Base-by-base conservation (phyloP, 2,888 invertebrate species). In the Hyppa rectilinea region DNA sequence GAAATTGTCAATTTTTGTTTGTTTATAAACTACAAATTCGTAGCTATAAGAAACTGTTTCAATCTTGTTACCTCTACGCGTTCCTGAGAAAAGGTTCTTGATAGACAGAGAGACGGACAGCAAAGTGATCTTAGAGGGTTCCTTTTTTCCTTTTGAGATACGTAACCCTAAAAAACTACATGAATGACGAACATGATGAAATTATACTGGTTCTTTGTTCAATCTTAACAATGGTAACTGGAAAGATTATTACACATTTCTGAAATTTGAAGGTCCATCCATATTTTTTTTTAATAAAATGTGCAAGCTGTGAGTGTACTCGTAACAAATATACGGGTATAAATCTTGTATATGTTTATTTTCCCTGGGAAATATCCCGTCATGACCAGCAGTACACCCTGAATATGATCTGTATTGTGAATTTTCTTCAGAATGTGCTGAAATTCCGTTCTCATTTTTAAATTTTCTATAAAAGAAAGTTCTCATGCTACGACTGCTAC, bases 351-450 rank as follows among this genome's bases (percentile, higher is more conserved):
- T 40, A 31, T 45, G 26, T 74, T 26, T 66, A 62, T 43, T 45
- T 68, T 59, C 40, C 10, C 60, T 17, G 31, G 45, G 38, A 45
- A 56, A 56, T 50, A 56, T 12, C 45, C 61, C 49, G 26, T 60
- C 34, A 45, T 50, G 26, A 40, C 49, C 53, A 67, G 64, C 56
- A 53, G 52, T 67, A 47, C 60, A 77, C 40, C 38, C 53, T 20
- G 29, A 59, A 78, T 53, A 53, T 78, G 75, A 47, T 52, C 61
- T 56, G 63, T 38, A 38, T 76, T 68, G 55, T 49, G 55, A 74
- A 74, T 76, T 45, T 61, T 50, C n/a, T 56, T 26, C n/a, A 43
- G n/a, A 49, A 56, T 50, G 31, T 49, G 26, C 49, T 76, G 45
- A 36, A 75, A 59, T 9, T 49, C 31, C 47, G 53, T 67, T 75